Conservation (phyloP, 2,888 invertebrate species). For the Epistrophe grossulariae region DNA sequence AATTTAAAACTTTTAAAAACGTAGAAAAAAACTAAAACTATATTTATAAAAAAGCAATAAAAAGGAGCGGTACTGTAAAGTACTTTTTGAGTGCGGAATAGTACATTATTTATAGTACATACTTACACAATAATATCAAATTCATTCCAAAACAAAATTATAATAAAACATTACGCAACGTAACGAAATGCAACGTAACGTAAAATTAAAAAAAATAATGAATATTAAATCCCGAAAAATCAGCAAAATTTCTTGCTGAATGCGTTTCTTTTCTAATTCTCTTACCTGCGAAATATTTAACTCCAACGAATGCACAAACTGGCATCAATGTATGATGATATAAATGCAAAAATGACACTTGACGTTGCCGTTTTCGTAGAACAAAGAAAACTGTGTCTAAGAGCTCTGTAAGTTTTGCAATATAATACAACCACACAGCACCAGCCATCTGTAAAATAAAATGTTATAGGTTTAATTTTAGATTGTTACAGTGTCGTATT, state of each 20-base stretch:
- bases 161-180: no score
- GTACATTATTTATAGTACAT: no score
- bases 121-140: no score
- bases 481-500: no score
- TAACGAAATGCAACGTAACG: no score
- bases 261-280: not conserved
- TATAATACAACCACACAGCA: conserved; percentile 84
- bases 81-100: no score
- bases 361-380: conserved; percentile 92
- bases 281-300: conserved; percentile 88
- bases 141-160: no score
- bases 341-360: conserved; percentile 93
- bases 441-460: conserved; percentile 82
- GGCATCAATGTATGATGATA: conserved; percentile 92
- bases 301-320: conserved; percentile 88
- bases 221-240: not conserved
- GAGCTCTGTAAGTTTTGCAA: conserved; percentile 83
- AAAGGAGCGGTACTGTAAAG: no score
- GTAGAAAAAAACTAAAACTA: no score
- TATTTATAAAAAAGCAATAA: no score
- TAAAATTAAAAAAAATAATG: no score
- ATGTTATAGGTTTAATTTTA: not conserved
- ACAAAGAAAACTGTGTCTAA: conserved; percentile 89
- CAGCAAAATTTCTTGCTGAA: not conserved
- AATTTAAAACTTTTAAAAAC: no score